Base-by-base conservation (phyloP, 2,113 vertebrate genomes). In the Panthera leo region DNA sequence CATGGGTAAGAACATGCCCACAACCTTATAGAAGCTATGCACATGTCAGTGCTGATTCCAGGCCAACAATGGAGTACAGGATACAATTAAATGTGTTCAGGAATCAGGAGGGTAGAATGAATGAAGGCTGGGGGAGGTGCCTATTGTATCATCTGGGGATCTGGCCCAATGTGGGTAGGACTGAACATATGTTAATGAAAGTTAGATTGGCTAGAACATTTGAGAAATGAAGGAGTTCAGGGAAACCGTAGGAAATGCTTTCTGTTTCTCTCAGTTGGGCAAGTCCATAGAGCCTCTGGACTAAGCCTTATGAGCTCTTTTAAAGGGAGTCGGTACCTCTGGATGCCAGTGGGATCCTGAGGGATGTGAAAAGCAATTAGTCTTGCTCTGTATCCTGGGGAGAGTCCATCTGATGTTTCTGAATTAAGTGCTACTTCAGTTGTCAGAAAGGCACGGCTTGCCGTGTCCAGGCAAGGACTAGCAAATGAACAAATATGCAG, bases 391-490 rank as follows among this genome's bases (percentile, higher is more conserved):
- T 34, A 7, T 95, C 96, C 94, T 90, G 42, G 58, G 39, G 39
- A 97, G 94, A 70, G 79, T 80, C 83, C 73, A 51, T 89, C 89
- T 92, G 75, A 85, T 96, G 4, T 53, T 91, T 91, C 67, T 58
- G 70, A 92, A 36, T 65, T 83, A 39, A 73, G 42, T 36, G 27
- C 29, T n/a, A 25, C 45, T 80, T 86, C n/a, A 58, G 16, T 87
- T 68, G 29, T 70, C 31, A 61, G 71, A 65, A 92, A 85, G 75
- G 2, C 36, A 11, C 48, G 84, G 12, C 48, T 80, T 75, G 71
- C 12, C 7, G 7, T 13, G 23, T 39, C 27, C 91, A 29, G 39
- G 45, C 51, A 19, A 71, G 94, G 39, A 67, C 25, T 91, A 5
- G 65, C 36, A 73, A 29, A 82, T 67, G 42, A 85, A 2, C 19